Percentiles rank a stretch among this genome's conserved stretches.
Conservation (phyloP, 1,140 invertebrate species). For the Mycetomoellerius zeteki region DNA sequence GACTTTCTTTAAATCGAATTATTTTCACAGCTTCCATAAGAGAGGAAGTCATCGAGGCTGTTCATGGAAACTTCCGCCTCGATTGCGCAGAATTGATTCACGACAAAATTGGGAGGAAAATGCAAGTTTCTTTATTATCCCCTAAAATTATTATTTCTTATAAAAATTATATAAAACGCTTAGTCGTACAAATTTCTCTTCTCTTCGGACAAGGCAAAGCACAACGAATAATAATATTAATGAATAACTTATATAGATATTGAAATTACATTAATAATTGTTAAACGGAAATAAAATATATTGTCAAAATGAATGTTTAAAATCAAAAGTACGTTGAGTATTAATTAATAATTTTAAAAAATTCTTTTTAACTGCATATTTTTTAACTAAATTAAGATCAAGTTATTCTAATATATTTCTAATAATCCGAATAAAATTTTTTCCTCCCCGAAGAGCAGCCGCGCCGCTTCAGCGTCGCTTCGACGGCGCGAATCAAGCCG, state of each 20-base stretch:
- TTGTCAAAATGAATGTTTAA: constrained; percentile 1
- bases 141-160: constrained; percentile 17
- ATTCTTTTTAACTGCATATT: not conserved
- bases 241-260: constrained; percentile 2
- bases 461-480: constrained; percentile 67
- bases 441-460: constrained; percentile 35
- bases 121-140: not conserved
- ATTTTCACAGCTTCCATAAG: constrained; percentile 41
- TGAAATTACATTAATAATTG: not conserved
- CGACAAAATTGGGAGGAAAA: constrained; percentile 39
- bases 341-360: constrained; percentile 15
- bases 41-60: constrained; percentile 21
- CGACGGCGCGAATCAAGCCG: constrained; percentile 63
- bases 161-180: not conserved
- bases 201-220: not conserved
- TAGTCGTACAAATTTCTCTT: not conserved
- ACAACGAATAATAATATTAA: constrained; percentile 53
- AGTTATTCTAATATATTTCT: constrained; percentile 6
- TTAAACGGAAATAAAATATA: constrained; percentile 23
- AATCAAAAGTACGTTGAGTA: not conserved
- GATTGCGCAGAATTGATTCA: constrained; percentile 36
- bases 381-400: constrained; percentile 10
- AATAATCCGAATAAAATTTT: constrained; percentile 16
- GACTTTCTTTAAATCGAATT: constrained; percentile 34
- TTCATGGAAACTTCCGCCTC: constrained; percentile 8